Base-by-base conservation (phyloP, 2,888 invertebrate species). In the Andrena marginata region DNA sequence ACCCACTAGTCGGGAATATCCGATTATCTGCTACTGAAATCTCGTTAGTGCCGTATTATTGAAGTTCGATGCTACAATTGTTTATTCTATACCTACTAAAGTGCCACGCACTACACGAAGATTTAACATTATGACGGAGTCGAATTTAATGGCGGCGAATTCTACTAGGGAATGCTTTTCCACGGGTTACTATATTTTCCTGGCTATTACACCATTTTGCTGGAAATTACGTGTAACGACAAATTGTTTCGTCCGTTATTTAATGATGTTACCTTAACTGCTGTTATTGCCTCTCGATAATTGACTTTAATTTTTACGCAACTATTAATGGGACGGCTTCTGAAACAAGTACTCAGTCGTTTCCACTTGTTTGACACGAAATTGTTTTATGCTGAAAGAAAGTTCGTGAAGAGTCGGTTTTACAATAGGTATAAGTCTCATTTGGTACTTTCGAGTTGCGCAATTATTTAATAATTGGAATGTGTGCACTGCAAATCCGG, bases 21-120 rank as follows among this genome's bases (percentile, higher is more conserved):
- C 59, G 49, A 65, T 77, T 73, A 73, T 77, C 77, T 65, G 59
- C 16, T 1, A 60, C 26, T 29, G 64, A 65, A 65, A 77, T 65
- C 74, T 77, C 77, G 49, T 77, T 65, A 49, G 33, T 60, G 64
- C n/a, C 2, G 65, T 56, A 77, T 77, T 77, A 73, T 56, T 23
- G 26, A 23, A 72, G 73, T 77, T 59, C 56, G 16, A 26, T 29
- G 49, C 49, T 29, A 33, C 49, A 77, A 77, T 77, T 77, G 65
- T 77, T 77, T 74, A 65, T 65, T 77, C 64, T 59, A 29, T 59
- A 74, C 49, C 48, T 60, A 42, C n/a, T 31, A 23, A 16, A 42
- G 62, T 64, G 2, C n/a, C 10, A 2, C 7, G 26, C 8, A 64
- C 20, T 26, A 33, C 16, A 1, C 23, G 35, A 42, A 54, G 51